Conservation (phyloP, 1,140 invertebrate species). For the Drosophila littoralis region DNA sequence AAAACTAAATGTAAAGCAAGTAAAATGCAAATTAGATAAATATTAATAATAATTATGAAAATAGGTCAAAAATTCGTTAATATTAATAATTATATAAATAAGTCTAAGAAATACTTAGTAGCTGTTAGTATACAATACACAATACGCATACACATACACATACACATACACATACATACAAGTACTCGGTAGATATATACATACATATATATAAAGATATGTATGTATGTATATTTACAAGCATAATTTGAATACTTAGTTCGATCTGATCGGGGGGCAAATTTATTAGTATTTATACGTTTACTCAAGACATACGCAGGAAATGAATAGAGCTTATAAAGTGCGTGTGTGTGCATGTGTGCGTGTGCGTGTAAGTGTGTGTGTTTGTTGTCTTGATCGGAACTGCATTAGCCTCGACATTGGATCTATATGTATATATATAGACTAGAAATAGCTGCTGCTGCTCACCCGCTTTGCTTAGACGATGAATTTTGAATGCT, state of each 20-base stretch:
- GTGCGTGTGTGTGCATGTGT: conserved; percentile 30
- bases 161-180: too few relatives aligned
- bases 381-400: conserved; percentile 26
- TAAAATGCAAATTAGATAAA: neutral
- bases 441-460: conserved; percentile 6
- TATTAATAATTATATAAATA: too few relatives aligned
- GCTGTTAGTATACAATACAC: neutral
- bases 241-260: conserved; percentile 40
- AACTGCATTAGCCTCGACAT: conserved; percentile 17
- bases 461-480: conserved; percentile 83
- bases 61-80: neutral
- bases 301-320: conserved; percentile 71
- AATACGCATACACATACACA: too few relatives aligned
- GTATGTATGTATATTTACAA: conserved; percentile 18
- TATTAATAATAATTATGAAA: neutral
- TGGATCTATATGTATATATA: neutral
- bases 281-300: conserved; percentile 11
- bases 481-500: conserved; percentile 84
- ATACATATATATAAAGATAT: conserved; percentile 27
- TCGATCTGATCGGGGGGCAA: conserved; percentile 4
- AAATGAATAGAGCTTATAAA: conserved; percentile 68
- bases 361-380: conserved; percentile 18
- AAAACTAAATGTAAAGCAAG: neutral
- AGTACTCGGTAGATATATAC: too few relatives aligned
- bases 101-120: neutral